Evolutionary conservation across 2,113 vertebrate species (phyloP), one percentile per base, ranked within the genome.

Genomic region (Formicarius rufipectus): DNA sequence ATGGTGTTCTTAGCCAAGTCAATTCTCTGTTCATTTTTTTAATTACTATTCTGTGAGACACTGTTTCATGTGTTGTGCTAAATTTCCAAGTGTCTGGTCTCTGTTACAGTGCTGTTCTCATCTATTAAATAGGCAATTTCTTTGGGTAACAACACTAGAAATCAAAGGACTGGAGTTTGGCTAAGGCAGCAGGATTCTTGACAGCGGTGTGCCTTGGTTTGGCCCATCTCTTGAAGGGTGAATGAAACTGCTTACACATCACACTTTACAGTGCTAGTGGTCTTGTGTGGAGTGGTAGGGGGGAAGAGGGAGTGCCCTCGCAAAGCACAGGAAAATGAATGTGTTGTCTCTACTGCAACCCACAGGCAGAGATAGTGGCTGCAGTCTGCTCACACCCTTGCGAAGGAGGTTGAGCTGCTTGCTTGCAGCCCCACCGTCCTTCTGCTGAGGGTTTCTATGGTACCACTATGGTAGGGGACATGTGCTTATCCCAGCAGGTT

Each of bases 291-390:
- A 77, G 79, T 74, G 95, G 83, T 78, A 86, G 71, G 80, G 95
- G 93, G 90, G 72, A 92, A 93, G 93, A 93, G 94, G 83, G 90
- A 97, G 93, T 92, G 94, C 91, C 95, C 95, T 94, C 6, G 27
- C 33, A 31, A 81, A 74, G 82, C 90, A 66, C 67, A 4, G 66
- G 71, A 71, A 49, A 88, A 90, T 80, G 73, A 96, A 96, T 96
- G 94, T 7, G 88, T 94, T 95, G 92, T 96, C 92, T 96, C 92
- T 97, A 94, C 93, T 95, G 95, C 96, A 97, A 37, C 95, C 93
- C 95, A 93, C 96, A 97, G 93, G 95, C 96, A 93, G 95, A 96
- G 88, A 93, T 1, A 86, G 93, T 81, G 96, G 90, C 96, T 97
- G 95, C 96, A 96, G 96, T 84, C 79, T 95, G 88, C 76, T 88